Percentiles rank a stretch among this genome's conserved stretches.
Evolutionary conservation across 2,113 vertebrate species (phyloP).

Genomic region (Bubo blakistoni): DNA sequence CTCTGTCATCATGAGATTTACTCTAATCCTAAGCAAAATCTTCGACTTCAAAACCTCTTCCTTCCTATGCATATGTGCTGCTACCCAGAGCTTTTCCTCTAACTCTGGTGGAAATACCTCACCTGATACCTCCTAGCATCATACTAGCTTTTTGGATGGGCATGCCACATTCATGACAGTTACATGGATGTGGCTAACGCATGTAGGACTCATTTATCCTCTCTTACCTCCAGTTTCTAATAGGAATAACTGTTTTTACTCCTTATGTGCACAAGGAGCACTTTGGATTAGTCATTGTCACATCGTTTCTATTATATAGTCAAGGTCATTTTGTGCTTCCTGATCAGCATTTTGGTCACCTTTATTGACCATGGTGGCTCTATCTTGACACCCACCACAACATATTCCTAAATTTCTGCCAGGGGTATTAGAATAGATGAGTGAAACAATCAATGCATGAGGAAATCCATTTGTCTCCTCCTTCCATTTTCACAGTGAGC

Average conservation of each 20-base stretch:
- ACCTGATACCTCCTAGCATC: not conserved
- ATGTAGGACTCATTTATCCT: not conserved
- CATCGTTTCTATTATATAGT: not conserved
- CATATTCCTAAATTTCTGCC: not conserved
- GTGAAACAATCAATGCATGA: not conserved
- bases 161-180: not conserved
- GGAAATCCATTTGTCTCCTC: not conserved
- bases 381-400: not conserved
- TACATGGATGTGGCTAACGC: not conserved
- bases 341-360: not conserved
- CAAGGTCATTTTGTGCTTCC: not conserved
- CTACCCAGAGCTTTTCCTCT: not conserved
- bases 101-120: not conserved
- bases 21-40: not conserved
- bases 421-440: not conserved
- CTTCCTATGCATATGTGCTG: not conserved
- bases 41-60: fast-evolving
- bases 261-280: not conserved
- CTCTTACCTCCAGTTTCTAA: not conserved
- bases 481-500: not conserved
- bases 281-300: not conserved
- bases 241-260: not conserved
- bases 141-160: not conserved
- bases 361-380: not conserved
- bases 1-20: not conserved